Evolutionary conservation across 2,888 invertebrate species (phyloP), one percentile per base, ranked within the genome.

Genomic region (Tipula confusa): DNA sequence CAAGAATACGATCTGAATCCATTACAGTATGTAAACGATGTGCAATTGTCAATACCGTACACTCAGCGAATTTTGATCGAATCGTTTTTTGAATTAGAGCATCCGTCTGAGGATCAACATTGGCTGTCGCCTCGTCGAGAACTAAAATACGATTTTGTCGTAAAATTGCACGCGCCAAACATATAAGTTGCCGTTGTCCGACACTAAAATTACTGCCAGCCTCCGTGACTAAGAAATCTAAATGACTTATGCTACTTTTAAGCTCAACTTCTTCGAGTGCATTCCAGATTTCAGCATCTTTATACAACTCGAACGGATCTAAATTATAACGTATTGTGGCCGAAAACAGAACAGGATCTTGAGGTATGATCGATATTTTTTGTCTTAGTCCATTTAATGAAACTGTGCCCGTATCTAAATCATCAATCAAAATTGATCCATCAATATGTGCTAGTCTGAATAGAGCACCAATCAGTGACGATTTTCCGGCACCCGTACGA

Each of bases 401-500:
- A 82, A 94, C 89, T 28, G 87, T 86, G 29, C 90, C 89, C 0
- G 91, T 91, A 84, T 91, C 91, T n/a, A 95, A 89, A 83, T 91
- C 93, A 87, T 97, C 96, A 85, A 97, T 95, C 36, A 91, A 88
- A 28, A 97, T 92, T 79, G 90, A 90, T 3, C 96, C 96, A 84
- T 93, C 92, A 3, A 93, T 91, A 84, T 94, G 92, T 0, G 94
- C 92, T 84, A 96, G 90, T 3, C 96, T 92, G 89, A 96, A 97
- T 83, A 97, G 89, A 0, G 95, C 94, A 0, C 94, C 92, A 85
- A 95, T 94, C 13, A 95, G 89, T 0, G 95, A 95, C 0, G 94
- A 95, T 88, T 95, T 95, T 0, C 96, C 96, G 1, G 96, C 96
- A 0, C 96, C 96, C 0, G 96, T 96, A 83, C 96, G 91, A 1